Base-by-base conservation (phyloP, 2,797 vertebrate species). In the Melanotaenia pygmaea region DNA sequence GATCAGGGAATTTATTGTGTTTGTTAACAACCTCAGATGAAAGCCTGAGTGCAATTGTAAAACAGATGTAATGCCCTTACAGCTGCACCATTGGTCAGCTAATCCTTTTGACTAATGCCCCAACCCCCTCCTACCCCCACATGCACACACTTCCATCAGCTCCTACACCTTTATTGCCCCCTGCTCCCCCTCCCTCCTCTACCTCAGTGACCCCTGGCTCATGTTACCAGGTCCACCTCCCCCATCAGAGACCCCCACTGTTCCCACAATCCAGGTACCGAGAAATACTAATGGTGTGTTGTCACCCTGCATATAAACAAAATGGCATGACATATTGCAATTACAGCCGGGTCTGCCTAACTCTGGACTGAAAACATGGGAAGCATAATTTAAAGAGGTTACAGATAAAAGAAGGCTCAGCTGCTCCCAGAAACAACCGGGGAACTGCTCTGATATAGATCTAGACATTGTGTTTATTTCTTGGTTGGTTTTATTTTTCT, bases 1-100 rank as follows among this genome's bases (percentile, higher is more conserved):
- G 85, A 91, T 93, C 82, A 83, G 85, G 84, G 89, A 91, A 92
- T 94, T 94, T 92, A 94, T 93, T 95, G 92, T 94, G 90, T 93
- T 91, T 87, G 91, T 93, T 94, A 94, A 94, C 89, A 87, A 86
- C 91, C 76, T 80, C 66, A 93, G 92, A 94, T 94, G 93, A 95
- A 95, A 94, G 93, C 86, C 88, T 70, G 75, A 81, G 89, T 80
- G 91, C 92, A 90, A 93, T 94, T 93, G 93, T 94, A 93, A 94
- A 94, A 93, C 91, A 93, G 92, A 93, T 95, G 93, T 95, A 94
- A 94, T 94, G 89, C 92, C 91, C 92, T 92, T 90, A 94, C 92
- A 95, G 92, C 93, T 93, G 90, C 92, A 93, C 90, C 90, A 93
- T 93, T 87, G 90, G 89, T 82, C 90, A 83, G 86, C 89, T 95